Base-by-base conservation (phyloP, 2,797 vertebrate genomes). In the Pseudochromis fuscus region DNA sequence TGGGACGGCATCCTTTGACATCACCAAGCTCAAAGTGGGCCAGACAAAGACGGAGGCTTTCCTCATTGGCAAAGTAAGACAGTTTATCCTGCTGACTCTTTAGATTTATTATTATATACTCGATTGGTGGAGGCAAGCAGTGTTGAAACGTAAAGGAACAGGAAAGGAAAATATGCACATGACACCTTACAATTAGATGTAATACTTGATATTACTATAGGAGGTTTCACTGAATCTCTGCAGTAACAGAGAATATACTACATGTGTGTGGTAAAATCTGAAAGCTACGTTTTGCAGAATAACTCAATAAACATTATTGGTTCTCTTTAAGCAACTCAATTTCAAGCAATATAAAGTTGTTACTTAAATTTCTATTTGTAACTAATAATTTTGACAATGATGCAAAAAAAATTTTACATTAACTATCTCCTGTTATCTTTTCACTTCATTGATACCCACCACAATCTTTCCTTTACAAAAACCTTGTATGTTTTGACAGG, bases 1-100 rank as follows among this genome's bases (percentile, higher is more conserved):
- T 31, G 98, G 98, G 38, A 95, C 95, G 0, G 87, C 94, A 2
- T 93, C 94, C 0, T 98, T 96, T 72, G 91, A 94, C 45, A 91
- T 99, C 67, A 93, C 93, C 18, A 91, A 90, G 11, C 92, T 98
- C 79, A 94, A 88, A 71, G 79, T 96, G 31, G 97, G 96, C 69
- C 95, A 96, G 84, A 95, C 87, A 57, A 95, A 94, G 82, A 90
- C 87, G 24, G 91, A 96, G 76, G 85, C 91, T 25, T 95, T 98
- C 81, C 92, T 88, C 65, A 97, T 99, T 67, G 98, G 96, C 82
- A 93, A 96, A 85, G 97, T 98, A 94, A 95, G 95, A 33, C 33
- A 13, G 11, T 28, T 6, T 44, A 44, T 19, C 0, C 13, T 1
- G 10, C 42, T 9, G 7, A 28, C n/a, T 13, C 53, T 66, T 59